Base-by-base conservation (phyloP, 2,113 vertebrate species). In the Clarias gariepinus region DNA sequence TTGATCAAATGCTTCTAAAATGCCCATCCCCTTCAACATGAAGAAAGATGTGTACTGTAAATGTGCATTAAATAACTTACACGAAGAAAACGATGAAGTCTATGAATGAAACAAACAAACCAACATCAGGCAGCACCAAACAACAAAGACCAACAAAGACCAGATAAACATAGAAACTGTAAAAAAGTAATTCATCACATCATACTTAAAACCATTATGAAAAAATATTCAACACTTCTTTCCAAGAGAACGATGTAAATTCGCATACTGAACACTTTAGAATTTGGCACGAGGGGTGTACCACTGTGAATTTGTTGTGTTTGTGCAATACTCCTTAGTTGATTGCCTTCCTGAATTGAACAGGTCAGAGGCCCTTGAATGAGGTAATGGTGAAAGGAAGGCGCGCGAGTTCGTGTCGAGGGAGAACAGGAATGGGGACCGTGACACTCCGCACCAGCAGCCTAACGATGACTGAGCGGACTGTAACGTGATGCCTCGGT, bases 1-100 rank as follows among this genome's bases (percentile, higher is more conserved):
- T 96, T 95, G 95, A 96, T 97, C 95, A 95, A 96, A 94, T 95
- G 96, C 96, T 97, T 95, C 95, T 94, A 93, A 94, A 94, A 92
- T 91, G 57, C 88, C 88, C 87, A 91, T 92, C 90, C 80, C 89
- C 91, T 90, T 90, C 86, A 89, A 89, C 93, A 95, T 94, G 93
- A 95, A 92, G 94, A 94, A 95, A 95, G 78, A 82, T 78, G 83
- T 63, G 61, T 47, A 47, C 47, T 47, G 47, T 84, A 86, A 63
- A 69, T 86, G 82, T 90, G 96, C 94, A 94, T 96, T 94, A 94
- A 94, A 94, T 93, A 96, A 96, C 94, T 94, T 95, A 95, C 94
- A 93, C 93, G 94, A 96, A 92, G 84, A 89, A 93, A 94, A 94
- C 91, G 91, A 83, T 91, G 85, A 91, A 95, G 95, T 92, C 92